These are phyloP conservation scores for Bufo gargarizans DNA, from an alignment of 2,113 vertebrate species.

Conservation along the genomic window DNA sequence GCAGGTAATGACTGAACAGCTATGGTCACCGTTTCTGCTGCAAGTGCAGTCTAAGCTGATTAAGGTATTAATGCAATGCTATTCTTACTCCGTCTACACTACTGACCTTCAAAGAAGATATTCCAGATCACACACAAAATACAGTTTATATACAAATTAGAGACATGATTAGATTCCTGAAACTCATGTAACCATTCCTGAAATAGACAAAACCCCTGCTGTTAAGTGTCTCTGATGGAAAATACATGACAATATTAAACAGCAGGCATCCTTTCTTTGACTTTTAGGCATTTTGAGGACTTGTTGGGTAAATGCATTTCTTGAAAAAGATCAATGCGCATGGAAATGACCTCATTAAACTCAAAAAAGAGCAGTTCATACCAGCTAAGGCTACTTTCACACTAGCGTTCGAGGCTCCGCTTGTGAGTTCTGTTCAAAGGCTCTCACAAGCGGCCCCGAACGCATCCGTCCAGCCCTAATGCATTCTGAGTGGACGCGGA, in stretches of 20 bases:
- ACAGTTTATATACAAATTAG: background rate
- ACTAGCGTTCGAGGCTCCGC: no score
- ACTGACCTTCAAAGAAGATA: conserved; percentile 41
- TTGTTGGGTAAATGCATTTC: background rate
- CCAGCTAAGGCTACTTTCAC: no score
- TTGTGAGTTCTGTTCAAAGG: no score
- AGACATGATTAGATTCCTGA: background rate
- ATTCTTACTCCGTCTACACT: background rate
- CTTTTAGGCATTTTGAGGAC: background rate
- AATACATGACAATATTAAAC: background rate
- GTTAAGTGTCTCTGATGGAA: background rate
- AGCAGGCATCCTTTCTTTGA: conserved; percentile 8
- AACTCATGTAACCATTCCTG: background rate
- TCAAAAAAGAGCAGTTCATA: background rate
- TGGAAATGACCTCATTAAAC: background rate
- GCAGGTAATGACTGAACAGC: conserved; percentile 32
- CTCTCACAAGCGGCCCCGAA: no score
- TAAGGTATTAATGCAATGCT: conserved; percentile 34
- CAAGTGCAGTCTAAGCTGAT: conserved; percentile 39
- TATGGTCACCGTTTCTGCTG: conserved; percentile 9
- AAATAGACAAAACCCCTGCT: background rate
- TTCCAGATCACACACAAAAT: background rate
- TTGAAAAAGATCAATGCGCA: background rate
- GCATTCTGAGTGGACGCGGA: no score
- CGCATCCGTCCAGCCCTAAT: no score